Evolutionary conservation across 2,797 vertebrate species (phyloP).

Genomic region (Pseudomugil tenellus): DNA sequence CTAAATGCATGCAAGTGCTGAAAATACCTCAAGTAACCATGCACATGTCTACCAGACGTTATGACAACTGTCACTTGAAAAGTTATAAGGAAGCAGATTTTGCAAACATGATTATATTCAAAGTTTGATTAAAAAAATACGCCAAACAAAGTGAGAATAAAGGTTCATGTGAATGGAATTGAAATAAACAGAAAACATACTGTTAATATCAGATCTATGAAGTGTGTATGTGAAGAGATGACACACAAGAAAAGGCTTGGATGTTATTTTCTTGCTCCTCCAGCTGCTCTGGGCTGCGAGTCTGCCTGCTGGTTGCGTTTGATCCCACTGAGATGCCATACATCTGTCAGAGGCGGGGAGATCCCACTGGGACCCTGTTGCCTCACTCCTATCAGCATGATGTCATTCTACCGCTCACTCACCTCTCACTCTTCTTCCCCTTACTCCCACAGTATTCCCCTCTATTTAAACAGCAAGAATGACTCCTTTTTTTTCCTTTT

Average conservation of each 20-base stretch:
- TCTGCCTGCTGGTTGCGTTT: constrained; percentile 68
- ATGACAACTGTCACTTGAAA: constrained; percentile 6
- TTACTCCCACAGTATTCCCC: constrained; percentile 12
- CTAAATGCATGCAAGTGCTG: not conserved
- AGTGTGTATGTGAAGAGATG: constrained; percentile 14
- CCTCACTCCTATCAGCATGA: constrained; percentile 60
- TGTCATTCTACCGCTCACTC: constrained; percentile 52
- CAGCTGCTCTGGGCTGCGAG: constrained; percentile 62
- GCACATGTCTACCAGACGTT: not conserved
- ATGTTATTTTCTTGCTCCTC: constrained; percentile 65
- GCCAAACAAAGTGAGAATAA: not conserved
- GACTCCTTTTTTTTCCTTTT: not conserved
- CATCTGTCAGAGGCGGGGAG: constrained; percentile 67
- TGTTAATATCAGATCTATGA: constrained; percentile 16
- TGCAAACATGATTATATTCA: not conserved
- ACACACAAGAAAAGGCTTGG: constrained; percentile 37
- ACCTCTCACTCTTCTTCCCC: constrained; percentile 14
- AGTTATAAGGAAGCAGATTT: not conserved
- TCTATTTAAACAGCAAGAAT: constrained; percentile 14
- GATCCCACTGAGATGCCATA: constrained; percentile 67
- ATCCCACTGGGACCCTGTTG: constrained; percentile 62
- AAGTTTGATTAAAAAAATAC: not conserved
- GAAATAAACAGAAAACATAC: constrained; percentile 8
- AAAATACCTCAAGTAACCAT: not conserved
- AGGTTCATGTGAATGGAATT: not conserved